These are phyloP conservation scores for Adela reaumurella DNA, from an alignment of 2,888 invertebrate species.

Conservation along the genomic window DNA sequence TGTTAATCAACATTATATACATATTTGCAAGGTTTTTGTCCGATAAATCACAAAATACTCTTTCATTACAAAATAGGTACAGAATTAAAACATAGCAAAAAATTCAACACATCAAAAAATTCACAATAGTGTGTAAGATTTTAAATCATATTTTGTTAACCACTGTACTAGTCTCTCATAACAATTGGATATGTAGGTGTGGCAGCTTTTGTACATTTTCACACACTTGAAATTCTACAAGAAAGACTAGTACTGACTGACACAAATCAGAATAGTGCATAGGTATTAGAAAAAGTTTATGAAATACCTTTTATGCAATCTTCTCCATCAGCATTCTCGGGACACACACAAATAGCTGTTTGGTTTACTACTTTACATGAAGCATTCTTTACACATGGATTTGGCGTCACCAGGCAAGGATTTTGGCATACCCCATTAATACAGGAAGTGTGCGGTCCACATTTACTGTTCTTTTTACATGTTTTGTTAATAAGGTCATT, in stretches of 20 bases:
- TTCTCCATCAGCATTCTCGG: constrained; percentile 53
- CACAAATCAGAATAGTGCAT: no score
- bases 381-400: constrained; percentile 58
- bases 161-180: no score
- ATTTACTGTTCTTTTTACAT: constrained; percentile 63
- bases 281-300: constrained; percentile 1
- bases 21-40: constrained; percentile 26
- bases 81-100: no score
- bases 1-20: not conserved
- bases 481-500: constrained; percentile 33
- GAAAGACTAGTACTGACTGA: not conserved
- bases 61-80: no score
- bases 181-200: no score
- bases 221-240: no score
- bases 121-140: no score
- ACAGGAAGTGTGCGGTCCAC: constrained; percentile 61
- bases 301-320: constrained; percentile 62
- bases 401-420: constrained; percentile 51
- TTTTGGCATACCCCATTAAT: constrained; percentile 61
- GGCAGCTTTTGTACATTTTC: no score
- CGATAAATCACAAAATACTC: constrained; percentile 33
- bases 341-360: constrained; percentile 61
- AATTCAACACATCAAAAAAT: no score
- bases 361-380: constrained; percentile 62
- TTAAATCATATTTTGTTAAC: no score